Base-by-base conservation (phyloP, 2,113 vertebrate species). In the Theropithecus gelada region DNA sequence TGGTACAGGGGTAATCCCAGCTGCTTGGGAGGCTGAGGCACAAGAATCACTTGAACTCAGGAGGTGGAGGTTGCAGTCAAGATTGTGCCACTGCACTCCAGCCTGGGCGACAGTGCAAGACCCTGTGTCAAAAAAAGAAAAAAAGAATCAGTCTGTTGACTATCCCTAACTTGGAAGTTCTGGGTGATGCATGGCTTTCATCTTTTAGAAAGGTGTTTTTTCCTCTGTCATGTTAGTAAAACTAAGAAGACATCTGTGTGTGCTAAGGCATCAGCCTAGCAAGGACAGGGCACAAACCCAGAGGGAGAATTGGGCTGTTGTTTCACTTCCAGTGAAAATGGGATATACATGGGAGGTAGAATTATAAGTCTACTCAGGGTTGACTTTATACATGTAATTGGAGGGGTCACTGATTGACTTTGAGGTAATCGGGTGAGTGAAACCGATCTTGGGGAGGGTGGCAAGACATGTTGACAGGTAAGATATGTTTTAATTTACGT, bases 401-500 rank as follows among this genome's bases (percentile, higher is more conserved):
- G 61, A 48, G 52, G n/a, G 17, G 23, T 87, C 43, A 22, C 3
- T 52, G 30, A 30, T 64, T 64, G 16, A 30, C 45, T 78, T 90
- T 45, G n/a, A 90, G 27, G 50, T 4, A 17, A 1, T 76, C 79
- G 27, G 59, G 45, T 80, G 55, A 3, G 27, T 92, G 84, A 40
- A 80, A 23, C 30, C 52, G 52, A 72, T 92, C 38, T 70, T 16
- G 64, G 82, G 66, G 16, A 93, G 8, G 75, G 81, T 78, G 50
- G 40, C 32, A 72, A 68, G 75, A 14, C 16, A 35, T 38, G 6
- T n/a, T 70, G 16, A 50, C 86, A 95, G 87, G 92, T 97, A 94
- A 97, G 84, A 48, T 76, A 70, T 93, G 45, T 93, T 86, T 92
- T 87, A 68, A 55, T 50, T 50, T 50, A 50, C 27, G 10, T 90